Conservation (phyloP, 2,113 vertebrate genomes). For the Coryphaenoides rupestris region DNA sequence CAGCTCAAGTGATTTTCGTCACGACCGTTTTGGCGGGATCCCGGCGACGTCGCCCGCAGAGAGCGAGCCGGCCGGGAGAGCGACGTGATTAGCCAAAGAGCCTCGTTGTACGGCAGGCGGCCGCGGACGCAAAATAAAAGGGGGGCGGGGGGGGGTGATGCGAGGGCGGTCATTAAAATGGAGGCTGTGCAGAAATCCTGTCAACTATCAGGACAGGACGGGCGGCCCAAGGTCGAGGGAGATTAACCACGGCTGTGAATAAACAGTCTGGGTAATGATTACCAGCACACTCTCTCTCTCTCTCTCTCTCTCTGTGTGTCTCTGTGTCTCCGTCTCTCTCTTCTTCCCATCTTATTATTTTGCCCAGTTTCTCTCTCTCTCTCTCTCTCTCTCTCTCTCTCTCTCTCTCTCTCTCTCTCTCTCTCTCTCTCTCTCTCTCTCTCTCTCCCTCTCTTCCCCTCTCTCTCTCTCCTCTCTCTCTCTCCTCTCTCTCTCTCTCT, state of each 20-base stretch:
- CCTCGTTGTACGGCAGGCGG: no score
- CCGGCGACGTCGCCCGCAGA: no score
- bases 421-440: constrained; percentile 5
- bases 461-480: constrained; percentile 12
- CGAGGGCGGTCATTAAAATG: constrained; percentile 37
- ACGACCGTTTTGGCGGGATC: no score
- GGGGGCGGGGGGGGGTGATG: no score
- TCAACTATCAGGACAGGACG: constrained; percentile 21
- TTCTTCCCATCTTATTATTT: no score
- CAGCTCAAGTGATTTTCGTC: no score
- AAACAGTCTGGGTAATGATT: constrained; percentile 41
- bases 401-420: constrained; percentile 27
- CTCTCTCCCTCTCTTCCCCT: constrained; percentile 4
- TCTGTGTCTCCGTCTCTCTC: constrained; percentile 1
- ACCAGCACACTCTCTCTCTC: constrained; percentile 16
- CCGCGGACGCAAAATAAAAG: no score
- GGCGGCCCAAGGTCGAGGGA: constrained; percentile 62
- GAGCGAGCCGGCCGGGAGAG: no score
- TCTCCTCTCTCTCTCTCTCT: constrained; percentile 4
- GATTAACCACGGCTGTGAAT: constrained; percentile 66
- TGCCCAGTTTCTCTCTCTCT: constrained; percentile 10
- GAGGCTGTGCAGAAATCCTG: constrained; percentile 52
- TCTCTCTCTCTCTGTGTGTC: constrained; percentile 14
- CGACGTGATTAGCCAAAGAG: no score
- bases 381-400: background rate